Conservation (phyloP, 2,888 invertebrate genomes). For the Drosophila mulleri region DNA sequence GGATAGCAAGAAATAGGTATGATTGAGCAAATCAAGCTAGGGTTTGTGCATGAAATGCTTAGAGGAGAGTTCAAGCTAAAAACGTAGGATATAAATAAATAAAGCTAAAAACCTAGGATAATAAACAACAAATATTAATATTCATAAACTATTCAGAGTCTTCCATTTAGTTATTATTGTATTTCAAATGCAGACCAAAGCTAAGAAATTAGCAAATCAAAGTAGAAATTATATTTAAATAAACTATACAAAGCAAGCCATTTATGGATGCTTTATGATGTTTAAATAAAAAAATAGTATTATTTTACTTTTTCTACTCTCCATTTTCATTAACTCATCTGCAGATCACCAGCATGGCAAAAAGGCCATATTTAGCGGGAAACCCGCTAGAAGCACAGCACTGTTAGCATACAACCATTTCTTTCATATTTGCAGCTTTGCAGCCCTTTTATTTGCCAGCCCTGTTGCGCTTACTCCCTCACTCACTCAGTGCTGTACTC, state of each 20-base stretch:
- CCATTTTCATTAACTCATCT: not conserved
- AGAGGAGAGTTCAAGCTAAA: not conserved
- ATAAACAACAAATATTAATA: too few relatives aligned
- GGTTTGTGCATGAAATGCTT: not conserved
- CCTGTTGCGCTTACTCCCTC: conserved; percentile 27
- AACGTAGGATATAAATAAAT: not conserved
- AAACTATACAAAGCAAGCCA: too few relatives aligned
- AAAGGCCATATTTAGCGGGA: not conserved
- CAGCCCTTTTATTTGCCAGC: conserved; percentile 51
- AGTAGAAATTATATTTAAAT: too few relatives aligned
- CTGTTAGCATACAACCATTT: conserved; percentile 62
- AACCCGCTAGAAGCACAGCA: conserved; percentile 1
- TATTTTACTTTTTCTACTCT: not conserved
- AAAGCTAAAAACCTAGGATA: not conserved
- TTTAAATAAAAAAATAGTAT: not conserved
- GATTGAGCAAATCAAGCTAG: not conserved
- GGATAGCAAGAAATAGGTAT: not conserved
- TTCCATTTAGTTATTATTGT: not conserved
- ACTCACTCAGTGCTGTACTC: not conserved
- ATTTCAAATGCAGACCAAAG: not conserved
- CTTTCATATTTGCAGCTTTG: conserved; percentile 45
- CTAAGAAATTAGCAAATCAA: too few relatives aligned
- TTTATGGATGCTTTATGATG: too few relatives aligned
- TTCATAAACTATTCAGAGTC: not conserved
- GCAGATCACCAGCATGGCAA: too few relatives aligned